phyloP scores from a whole-genome alignment of 1,140 invertebrate genomes.

The Pseudomyrmex flavicornis region DNA sequence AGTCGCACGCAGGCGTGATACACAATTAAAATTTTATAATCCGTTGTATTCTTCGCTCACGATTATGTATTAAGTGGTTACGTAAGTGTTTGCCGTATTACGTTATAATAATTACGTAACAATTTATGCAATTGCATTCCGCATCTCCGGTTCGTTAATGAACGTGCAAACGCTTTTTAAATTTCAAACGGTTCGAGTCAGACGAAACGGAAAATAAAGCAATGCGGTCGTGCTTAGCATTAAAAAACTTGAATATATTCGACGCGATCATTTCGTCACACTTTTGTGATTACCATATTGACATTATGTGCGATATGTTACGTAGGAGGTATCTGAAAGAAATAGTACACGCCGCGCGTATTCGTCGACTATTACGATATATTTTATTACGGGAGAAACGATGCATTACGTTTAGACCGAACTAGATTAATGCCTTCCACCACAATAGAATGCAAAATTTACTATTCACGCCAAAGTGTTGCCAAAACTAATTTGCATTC shows the following conservation, averaged over 20 bases:
- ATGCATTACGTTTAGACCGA: slow-evolving; percentile 45
- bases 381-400: slow-evolving; percentile 33
- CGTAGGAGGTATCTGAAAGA: slow-evolving; percentile 41
- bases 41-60: slow-evolving; percentile 13
- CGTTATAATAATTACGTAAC: neutral
- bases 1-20: slow-evolving; percentile 18
- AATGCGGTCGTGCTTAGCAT: neutral
- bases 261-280: neutral
- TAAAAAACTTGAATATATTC: slow-evolving; percentile 39
- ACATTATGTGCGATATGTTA: slow-evolving; percentile 46
- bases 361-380: slow-evolving; percentile 4
- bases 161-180: slow-evolving; percentile 8
- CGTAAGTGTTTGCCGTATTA: neutral
- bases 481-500: slow-evolving; percentile 47
- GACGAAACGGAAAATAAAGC: neutral
- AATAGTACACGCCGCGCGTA: neutral
- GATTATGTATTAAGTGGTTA: slow-evolving; percentile 38
- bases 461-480: slow-evolving; percentile 49
- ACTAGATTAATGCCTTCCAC: slow-evolving; percentile 51
- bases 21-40: slow-evolving; percentile 47
- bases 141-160: neutral
- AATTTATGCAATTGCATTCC: slow-evolving; percentile 37
- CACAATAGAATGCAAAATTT: slow-evolving; percentile 52
- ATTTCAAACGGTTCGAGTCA: slow-evolving; percentile 26
- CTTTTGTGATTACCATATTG: slow-evolving; percentile 55